Conservation (phyloP, 2,797 vertebrate species). For the Lycodopsis pacificus region DNA sequence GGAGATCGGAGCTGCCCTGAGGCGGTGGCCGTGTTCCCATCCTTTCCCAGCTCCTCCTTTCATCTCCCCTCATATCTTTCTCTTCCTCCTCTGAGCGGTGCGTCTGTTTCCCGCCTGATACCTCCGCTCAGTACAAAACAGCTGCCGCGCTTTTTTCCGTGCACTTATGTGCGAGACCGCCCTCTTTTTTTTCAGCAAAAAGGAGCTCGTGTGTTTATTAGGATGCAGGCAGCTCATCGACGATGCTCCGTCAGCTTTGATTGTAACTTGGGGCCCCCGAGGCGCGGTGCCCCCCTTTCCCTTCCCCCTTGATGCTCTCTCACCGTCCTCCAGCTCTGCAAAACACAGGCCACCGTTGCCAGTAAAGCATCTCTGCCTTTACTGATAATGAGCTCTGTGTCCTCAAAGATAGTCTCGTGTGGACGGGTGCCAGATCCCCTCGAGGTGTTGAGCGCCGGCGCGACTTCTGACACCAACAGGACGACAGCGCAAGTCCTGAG, state of each 20-base stretch:
- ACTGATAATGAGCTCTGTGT: slow-evolving; percentile 75
- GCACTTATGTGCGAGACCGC: slow-evolving; percentile 27
- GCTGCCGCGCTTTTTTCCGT: slow-evolving; percentile 32
- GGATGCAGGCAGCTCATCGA: slow-evolving; percentile 61
- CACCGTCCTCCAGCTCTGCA: slow-evolving; percentile 67
- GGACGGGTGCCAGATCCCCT: slow-evolving; percentile 62
- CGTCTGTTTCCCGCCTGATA: slow-evolving; percentile 56
- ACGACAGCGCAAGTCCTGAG: slow-evolving; percentile 42
- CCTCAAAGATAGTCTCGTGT: slow-evolving; percentile 65
- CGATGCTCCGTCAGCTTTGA: slow-evolving; percentile 71
- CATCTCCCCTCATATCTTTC: slow-evolving; percentile 62
- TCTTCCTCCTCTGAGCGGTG: slow-evolving; percentile 40
- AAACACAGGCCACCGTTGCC: slow-evolving; percentile 58
- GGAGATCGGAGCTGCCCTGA: slow-evolving; percentile 61
- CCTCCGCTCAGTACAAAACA: slow-evolving; percentile 39
- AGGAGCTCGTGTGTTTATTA: slow-evolving; percentile 35
- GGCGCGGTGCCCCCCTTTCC: slow-evolving; percentile 54
- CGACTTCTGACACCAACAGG: slow-evolving; percentile 63
- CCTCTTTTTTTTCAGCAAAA: neutral
- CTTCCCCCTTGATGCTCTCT: slow-evolving; percentile 49
- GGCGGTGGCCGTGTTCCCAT: slow-evolving; percentile 67
- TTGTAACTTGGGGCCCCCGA: slow-evolving; percentile 59
- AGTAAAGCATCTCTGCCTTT: slow-evolving; percentile 62
- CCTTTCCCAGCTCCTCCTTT: slow-evolving; percentile 57
- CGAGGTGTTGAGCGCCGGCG: slow-evolving; percentile 36